phyloP scores from a whole-genome alignment of 1,140 invertebrate genomes.

The Pinna nobilis region DNA sequence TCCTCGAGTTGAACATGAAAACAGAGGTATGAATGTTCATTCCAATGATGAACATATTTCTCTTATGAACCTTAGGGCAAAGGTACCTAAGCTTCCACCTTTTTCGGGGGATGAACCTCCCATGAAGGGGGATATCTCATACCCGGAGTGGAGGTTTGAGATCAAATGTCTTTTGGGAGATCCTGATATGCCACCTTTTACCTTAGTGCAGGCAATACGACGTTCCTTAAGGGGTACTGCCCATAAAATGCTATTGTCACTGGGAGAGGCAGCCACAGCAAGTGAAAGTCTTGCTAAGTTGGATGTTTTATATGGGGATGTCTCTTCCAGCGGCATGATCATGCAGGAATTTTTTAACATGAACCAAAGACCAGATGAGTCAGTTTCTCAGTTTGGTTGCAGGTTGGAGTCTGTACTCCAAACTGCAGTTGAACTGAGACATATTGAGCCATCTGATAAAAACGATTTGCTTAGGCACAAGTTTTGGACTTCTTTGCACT shows the following conservation, averaged over 20 bases:
- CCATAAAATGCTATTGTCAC: slow-evolving; percentile 10
- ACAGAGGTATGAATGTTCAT: no score
- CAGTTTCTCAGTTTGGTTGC: slow-evolving; percentile 1
- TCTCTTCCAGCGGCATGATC: not conserved
- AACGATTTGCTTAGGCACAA: slow-evolving; percentile 17
- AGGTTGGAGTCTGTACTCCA: slow-evolving; percentile 13
- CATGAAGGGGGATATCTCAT: slow-evolving; percentile 20
- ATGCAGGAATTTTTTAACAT: slow-evolving; percentile 10
- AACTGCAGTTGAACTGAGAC: slow-evolving; percentile 17
- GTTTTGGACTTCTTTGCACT: slow-evolving; percentile 14
- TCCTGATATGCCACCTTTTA: not conserved
- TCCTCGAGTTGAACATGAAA: no score
- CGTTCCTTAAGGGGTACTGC: slow-evolving; percentile 12
- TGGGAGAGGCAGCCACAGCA: not conserved
- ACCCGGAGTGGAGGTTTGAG: slow-evolving; percentile 21
- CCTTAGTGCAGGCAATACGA: slow-evolving; percentile 9
- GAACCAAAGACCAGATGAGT: not conserved
- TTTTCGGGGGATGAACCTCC: slow-evolving; percentile 36
- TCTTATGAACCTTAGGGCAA: no score
- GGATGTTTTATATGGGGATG: slow-evolving; percentile 12
- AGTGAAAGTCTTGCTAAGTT: slow-evolving; percentile 12
- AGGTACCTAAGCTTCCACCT: slow-evolving; percentile 7
- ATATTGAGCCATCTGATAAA: slow-evolving; percentile 7
- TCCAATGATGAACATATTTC: no score
- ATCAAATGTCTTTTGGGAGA: slow-evolving; percentile 13